Evolutionary conservation across 2,113 vertebrate genomes (phyloP), one percentile per base, ranked within the genome.

Genomic region (Dendrocopos noguchii): DNA sequence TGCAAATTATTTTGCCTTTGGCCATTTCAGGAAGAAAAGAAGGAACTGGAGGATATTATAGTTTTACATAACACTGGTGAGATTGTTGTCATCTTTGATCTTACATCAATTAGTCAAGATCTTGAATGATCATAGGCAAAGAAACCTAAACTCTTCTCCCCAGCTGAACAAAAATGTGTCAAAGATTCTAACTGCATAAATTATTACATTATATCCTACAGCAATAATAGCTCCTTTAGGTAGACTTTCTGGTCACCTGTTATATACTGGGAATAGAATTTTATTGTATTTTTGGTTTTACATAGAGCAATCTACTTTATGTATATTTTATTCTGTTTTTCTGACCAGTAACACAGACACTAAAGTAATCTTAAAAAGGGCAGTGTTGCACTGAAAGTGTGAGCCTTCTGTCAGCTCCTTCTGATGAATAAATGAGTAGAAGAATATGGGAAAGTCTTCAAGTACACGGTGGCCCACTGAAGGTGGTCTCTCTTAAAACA

Each of bases 1-100:
- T 97, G 97, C 93, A 98, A 97, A 97, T 97, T 87, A 95, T 97
- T 97, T 97, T 97, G 97, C 97, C 97, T 98, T 97, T 93, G 95
- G 98, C 97, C 92, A 97, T 97, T 97, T 97, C 97, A 93, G 94
- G 88, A 97, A 95, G 91, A 97, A 98, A 96, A 92, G 92, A 97
- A 96, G 94, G 95, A 97, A 95, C 85, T 84, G 63, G 80, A 96
- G 93, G 94, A 95, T 96, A 96, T 96, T 93, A 90, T 71, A 95
- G 68, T 97, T 98, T 97, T 96, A 92, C 90, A 93, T 87, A 98
- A 95, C 87, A 90, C 87, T 96, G 77, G 88, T 95, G 96, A 97
- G 93, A 95, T 96, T 86, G 94, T 96, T 97, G 96, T 97, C 95
- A 96, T 95, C 96, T 97, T 97, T 97, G 97, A 97, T 98, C 96